These are phyloP conservation scores for Alentia gelatinosa DNA, from an alignment of 2,888 invertebrate genomes.

Conservation along the genomic window DNA sequence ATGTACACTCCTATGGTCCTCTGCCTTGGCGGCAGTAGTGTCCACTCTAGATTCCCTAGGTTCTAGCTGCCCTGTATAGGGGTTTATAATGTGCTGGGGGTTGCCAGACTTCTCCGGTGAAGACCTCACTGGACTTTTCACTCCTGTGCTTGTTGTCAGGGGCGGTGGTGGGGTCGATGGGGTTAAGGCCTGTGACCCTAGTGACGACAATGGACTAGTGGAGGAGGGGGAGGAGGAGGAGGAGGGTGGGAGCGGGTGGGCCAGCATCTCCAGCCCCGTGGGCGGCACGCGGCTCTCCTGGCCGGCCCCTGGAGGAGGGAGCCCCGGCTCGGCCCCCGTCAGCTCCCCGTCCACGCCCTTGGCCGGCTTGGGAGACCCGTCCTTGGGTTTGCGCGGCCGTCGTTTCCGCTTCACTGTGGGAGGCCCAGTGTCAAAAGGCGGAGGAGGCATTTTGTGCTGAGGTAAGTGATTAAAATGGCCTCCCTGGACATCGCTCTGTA, in stretches of 20 bases:
- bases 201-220: too few species aligned
- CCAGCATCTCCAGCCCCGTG: conserved; percentile 19
- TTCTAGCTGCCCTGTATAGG: conserved; percentile 63
- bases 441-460: conserved; percentile 54
- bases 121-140: conserved; percentile 24
- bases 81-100: conserved; percentile 63
- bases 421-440: conserved; percentile 56
- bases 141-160: not conserved
- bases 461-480: conserved; percentile 53
- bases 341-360: conserved; percentile 28
- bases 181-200: too few species aligned
- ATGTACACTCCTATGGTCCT: conserved; percentile 44
- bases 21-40: conserved; percentile 19
- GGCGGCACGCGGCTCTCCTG: conserved; percentile 51
- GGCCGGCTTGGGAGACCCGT: not conserved
- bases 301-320: not conserved
- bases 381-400: conserved; percentile 58
- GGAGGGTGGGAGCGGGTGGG: conserved; percentile 21
- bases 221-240: not conserved
- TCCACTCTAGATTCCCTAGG: conserved; percentile 55
- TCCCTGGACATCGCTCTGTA: conserved; percentile 87
- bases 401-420: conserved; percentile 55
- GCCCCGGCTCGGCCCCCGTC: not conserved
- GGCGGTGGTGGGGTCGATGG: not conserved
- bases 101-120: conserved; percentile 49